Evolutionary conservation across 2,797 vertebrate genomes (phyloP).

Genomic region (Pangasius krempfi): DNA sequence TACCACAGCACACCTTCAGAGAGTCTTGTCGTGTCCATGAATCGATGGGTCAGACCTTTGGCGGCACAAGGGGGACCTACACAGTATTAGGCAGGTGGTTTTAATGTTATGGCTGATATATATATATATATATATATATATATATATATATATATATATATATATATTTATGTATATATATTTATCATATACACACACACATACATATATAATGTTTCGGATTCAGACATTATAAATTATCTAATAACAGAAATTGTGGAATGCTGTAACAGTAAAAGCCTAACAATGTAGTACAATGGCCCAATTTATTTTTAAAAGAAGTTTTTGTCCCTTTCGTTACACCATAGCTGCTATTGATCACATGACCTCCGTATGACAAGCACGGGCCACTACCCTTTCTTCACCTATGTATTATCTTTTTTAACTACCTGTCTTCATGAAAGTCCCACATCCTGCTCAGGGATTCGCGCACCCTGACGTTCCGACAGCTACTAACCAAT

Average conservation of each 20-base stretch:
- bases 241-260: neutral
- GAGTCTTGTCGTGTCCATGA: no score
- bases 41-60: no score
- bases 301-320: neutral
- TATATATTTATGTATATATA: no score
- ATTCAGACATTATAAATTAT: neutral
- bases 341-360: neutral
- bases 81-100: no score
- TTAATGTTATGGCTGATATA: no score
- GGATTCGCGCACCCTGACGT: neutral
- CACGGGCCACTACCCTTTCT: neutral
- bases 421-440: neutral
- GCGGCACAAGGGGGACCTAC: no score
- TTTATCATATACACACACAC: no score
- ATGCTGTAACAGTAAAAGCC: neutral
- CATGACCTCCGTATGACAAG: constrained; percentile 8
- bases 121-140: no score
- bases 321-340: neutral
- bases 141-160: no score
- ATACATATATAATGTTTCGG: neutral
- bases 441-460: neutral
- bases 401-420: neutral
- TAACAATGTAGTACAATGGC: neutral
- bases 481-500: neutral
- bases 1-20: no score